A percentile compares a stretch with the other conserved stretches of the same genome.
phyloP scores from a whole-genome alignment of 2,888 invertebrate species.

The Mythimna ferrago region DNA sequence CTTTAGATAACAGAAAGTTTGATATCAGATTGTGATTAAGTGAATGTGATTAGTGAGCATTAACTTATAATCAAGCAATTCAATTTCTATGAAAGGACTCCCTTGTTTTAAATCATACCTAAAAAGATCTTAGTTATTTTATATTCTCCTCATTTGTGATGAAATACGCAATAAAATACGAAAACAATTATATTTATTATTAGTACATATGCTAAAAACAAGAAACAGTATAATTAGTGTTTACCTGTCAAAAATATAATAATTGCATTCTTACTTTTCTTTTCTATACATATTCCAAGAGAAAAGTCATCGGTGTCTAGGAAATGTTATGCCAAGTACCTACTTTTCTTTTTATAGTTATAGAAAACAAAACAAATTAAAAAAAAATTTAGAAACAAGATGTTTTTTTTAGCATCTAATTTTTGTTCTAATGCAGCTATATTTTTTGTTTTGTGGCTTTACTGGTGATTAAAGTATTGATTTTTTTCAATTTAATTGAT shows the following conservation, averaged over 20 bases:
- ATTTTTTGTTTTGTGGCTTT: background rate
- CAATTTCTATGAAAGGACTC: slow-evolving; percentile 2
- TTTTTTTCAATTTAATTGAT: too few relatives aligned
- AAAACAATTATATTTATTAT: too few relatives aligned
- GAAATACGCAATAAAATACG: background rate
- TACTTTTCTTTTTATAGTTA: background rate
- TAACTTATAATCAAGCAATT: background rate
- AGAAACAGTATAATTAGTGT: background rate
- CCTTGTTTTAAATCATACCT: background rate
- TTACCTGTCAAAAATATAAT: background rate
- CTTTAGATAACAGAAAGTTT: slow-evolving; percentile 1
- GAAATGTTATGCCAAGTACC: background rate
- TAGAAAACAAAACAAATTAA: background rate
- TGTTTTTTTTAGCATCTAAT: background rate
- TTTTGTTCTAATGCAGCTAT: background rate
- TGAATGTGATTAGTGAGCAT: slow-evolving; percentile 6
- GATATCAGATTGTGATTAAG: background rate
- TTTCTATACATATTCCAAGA: too few relatives aligned
- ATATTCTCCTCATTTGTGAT: background rate
- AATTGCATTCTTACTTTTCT: background rate
- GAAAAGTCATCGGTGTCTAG: background rate
- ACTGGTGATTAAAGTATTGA: too few relatives aligned
- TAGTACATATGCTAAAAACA: background rate
- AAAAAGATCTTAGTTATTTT: background rate
- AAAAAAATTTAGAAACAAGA: background rate